phyloP scores from a whole-genome alignment of 2,113 vertebrate genomes.

The Chauna torquata region DNA sequence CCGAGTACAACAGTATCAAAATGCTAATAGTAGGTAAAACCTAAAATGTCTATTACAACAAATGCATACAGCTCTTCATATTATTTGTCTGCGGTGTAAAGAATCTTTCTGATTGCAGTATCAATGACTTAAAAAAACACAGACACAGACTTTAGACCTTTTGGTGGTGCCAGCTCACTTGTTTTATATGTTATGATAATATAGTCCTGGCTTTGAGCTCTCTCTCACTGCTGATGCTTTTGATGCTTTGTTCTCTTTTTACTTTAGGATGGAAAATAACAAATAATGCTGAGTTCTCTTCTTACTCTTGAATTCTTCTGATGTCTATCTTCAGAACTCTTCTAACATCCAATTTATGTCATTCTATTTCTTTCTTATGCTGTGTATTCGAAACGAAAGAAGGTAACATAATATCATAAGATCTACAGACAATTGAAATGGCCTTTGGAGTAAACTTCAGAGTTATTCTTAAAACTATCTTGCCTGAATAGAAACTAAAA shows the following conservation, averaged over 20 bases:
- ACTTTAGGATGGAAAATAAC: slow-evolving; percentile 43
- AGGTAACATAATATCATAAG: slow-evolving; percentile 44
- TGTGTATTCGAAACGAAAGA: slow-evolving; percentile 24
- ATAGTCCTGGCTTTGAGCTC: slow-evolving; percentile 17
- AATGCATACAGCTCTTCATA: not conserved
- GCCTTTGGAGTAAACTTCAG: slow-evolving; percentile 36
- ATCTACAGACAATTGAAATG: slow-evolving; percentile 17
- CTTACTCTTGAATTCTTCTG: slow-evolving; percentile 43
- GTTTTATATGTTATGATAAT: slow-evolving; percentile 21
- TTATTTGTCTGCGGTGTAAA: not conserved
- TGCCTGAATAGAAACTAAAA: slow-evolving; percentile 18
- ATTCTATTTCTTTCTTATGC: slow-evolving; percentile 46
- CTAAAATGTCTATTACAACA: not conserved
- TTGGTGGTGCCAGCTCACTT: not conserved
- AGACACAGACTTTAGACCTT: slow-evolving; percentile 34
- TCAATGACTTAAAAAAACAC: slow-evolving; percentile 34
- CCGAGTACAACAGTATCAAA: not conserved
- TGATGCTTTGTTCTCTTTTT: slow-evolving; percentile 57
- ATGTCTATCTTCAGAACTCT: slow-evolving; percentile 58
- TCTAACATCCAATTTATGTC: slow-evolving; percentile 51
- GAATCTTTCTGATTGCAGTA: slow-evolving; percentile 4
- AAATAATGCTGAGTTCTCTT: slow-evolving; percentile 40
- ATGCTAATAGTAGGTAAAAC: not conserved
- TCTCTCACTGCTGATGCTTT: slow-evolving; percentile 15
- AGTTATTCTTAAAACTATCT: slow-evolving; percentile 27